Percentiles rank a stretch among this genome's conserved stretches.
phyloP scores from a whole-genome alignment of 2,797 vertebrate species.

The Sebastes kiyomatsui region DNA sequence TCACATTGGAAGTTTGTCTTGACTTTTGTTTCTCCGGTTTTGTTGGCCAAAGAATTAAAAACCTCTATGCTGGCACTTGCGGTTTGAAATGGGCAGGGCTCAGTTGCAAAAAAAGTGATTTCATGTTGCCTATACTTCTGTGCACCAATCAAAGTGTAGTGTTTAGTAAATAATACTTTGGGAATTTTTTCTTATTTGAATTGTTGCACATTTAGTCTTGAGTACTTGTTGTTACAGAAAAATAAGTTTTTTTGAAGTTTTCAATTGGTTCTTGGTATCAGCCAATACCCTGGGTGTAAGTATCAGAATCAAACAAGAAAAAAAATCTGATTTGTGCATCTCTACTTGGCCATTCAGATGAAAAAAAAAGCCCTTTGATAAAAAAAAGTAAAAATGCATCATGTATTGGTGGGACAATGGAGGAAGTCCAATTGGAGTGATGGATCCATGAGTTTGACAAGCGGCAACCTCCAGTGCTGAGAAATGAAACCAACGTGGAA shows the following conservation, averaged over 20 bases:
- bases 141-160: fast-evolving
- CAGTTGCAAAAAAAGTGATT: neutral
- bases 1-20: neutral
- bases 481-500: too few relatives aligned
- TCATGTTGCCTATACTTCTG: neutral
- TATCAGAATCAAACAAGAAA: neutral
- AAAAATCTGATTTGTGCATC: too few relatives aligned
- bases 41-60: neutral
- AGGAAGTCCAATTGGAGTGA: too few relatives aligned
- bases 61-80: neutral
- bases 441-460: neutral
- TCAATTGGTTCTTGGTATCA: too few relatives aligned
- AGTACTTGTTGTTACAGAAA: neutral
- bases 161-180: neutral
- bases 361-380: neutral
- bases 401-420: neutral
- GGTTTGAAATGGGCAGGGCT: neutral
- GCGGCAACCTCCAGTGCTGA: neutral
- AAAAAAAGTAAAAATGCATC: too few relatives aligned
- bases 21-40: neutral
- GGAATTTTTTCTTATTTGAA: neutral
- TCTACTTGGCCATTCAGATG: neutral
- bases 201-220: neutral
- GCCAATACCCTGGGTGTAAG: neutral
- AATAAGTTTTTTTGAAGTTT: neutral